These are phyloP conservation scores for Pterocles burchelli DNA, from an alignment of 2,113 vertebrate genomes.

Conservation along the genomic window DNA sequence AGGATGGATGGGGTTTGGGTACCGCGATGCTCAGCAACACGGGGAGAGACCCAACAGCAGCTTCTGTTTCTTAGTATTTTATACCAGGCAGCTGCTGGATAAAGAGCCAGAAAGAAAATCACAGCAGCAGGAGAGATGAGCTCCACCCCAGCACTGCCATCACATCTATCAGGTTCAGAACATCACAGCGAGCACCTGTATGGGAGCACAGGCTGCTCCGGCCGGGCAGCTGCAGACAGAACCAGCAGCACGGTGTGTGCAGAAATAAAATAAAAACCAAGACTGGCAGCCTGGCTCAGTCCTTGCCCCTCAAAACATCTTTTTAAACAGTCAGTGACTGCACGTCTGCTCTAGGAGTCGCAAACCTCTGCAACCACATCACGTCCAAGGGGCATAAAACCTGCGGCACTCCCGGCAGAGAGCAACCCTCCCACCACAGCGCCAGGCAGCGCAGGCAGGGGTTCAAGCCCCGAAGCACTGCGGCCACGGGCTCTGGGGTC, in stretches of 20 bases:
- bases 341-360: fast-evolving
- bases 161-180: background rate
- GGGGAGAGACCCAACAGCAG: background rate
- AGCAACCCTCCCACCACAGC: fast-evolving
- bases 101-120: background rate
- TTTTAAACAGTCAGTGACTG: background rate
- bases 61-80: background rate
- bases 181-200: background rate
- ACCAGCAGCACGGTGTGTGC: background rate
- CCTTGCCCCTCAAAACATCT: background rate
- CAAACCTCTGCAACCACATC: fast-evolving
- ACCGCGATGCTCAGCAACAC: background rate
- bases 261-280: background rate
- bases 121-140: fast-evolving
- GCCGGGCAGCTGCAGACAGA: background rate
- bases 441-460: fast-evolving
- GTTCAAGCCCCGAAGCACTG: background rate
- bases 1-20: background rate
- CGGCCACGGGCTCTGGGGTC: fast-evolving
- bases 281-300: background rate
- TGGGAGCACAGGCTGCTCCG: background rate
- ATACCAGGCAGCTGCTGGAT: background rate
- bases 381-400: background rate
- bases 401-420: fast-evolving
- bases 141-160: background rate